Conservation (phyloP, 1,140 invertebrate genomes). For the Anthonomus grandis region DNA sequence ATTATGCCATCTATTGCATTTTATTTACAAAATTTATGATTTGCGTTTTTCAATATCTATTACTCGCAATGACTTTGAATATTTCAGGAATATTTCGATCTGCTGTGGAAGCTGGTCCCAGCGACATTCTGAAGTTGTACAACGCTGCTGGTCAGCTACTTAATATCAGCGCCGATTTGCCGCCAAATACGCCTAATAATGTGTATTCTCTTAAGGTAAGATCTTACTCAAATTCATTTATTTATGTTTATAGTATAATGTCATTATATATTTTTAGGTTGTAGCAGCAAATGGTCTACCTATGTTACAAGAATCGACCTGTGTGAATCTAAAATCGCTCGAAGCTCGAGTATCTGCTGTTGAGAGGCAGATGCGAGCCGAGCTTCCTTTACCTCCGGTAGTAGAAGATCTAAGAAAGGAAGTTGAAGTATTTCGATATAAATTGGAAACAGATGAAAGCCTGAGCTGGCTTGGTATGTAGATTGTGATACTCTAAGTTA, state of each 20-base stretch:
- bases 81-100: conserved; percentile 59
- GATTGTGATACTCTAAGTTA: no score
- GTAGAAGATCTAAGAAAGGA: conserved; percentile 62
- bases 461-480: conserved; percentile 66
- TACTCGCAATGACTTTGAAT: background rate
- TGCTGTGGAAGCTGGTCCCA: conserved; percentile 60
- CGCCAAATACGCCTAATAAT: conserved; percentile 55
- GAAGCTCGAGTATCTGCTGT: conserved; percentile 58
- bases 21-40: no score
- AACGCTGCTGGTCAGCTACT: conserved; percentile 59
- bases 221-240: no score
- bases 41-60: no score
- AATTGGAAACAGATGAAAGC: conserved; percentile 67
- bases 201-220: conserved; percentile 36
- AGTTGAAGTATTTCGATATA: conserved; percentile 63
- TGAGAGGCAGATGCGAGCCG: conserved; percentile 58
- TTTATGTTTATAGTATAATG: no score
- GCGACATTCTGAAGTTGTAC: conserved; percentile 61
- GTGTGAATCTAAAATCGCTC: conserved; percentile 48
- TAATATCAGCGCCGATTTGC: conserved; percentile 62
- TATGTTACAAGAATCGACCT: conserved; percentile 43
- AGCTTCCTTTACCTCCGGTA: conserved; percentile 53
- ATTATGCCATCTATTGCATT: no score
- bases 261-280: conserved; percentile 49
- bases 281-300: conserved; percentile 45